Percentiles rank a stretch among this genome's conserved stretches.
phyloP scores from a whole-genome alignment of 2,888 invertebrate species.

The Metalampra italica region DNA sequence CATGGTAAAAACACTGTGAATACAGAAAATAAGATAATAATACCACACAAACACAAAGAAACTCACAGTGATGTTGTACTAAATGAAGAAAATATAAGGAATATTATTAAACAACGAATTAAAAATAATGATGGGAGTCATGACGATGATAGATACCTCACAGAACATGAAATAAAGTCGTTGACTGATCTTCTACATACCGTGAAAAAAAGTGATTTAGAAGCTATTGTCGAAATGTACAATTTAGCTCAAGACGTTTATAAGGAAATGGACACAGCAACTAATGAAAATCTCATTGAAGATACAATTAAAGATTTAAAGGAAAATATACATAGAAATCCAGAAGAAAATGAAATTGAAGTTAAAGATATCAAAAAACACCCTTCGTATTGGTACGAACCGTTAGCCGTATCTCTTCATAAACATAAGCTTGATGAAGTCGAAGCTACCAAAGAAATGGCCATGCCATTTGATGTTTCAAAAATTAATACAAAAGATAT shows the following conservation, averaged over 20 bases:
- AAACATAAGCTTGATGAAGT: constrained; percentile 17
- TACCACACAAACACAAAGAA: neutral
- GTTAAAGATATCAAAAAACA: constrained; percentile 12
- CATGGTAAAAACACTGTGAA: no score
- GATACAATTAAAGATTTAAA: constrained; percentile 18
- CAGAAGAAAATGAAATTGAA: constrained; percentile 7
- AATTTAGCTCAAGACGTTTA: constrained; percentile 65
- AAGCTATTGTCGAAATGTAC: constrained; percentile 64
- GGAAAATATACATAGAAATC: constrained; percentile 6
- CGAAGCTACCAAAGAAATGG: constrained; percentile 15
- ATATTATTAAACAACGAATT: constrained; percentile 7
- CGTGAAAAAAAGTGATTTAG: constrained; percentile 62
- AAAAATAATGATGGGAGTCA: constrained; percentile 3
- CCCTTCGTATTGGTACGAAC: constrained; percentile 47
- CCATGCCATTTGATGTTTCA: neutral
- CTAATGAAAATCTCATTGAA: constrained; percentile 23
- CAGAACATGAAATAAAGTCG: constrained; percentile 51
- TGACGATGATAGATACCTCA: constrained; percentile 47
- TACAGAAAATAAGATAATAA: no score
- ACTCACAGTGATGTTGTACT: neutral
- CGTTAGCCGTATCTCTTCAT: constrained; percentile 13
- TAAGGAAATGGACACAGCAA: constrained; percentile 47
- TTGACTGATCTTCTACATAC: constrained; percentile 52
- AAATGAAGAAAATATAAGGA: constrained; percentile 13
- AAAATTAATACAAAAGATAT: constrained; percentile 18